Percentiles rank a stretch among this genome's conserved stretches.
These are phyloP conservation scores for Drosophila kambysellisi DNA, from an alignment of 2,888 invertebrate genomes.

Conservation along the genomic window DNA sequence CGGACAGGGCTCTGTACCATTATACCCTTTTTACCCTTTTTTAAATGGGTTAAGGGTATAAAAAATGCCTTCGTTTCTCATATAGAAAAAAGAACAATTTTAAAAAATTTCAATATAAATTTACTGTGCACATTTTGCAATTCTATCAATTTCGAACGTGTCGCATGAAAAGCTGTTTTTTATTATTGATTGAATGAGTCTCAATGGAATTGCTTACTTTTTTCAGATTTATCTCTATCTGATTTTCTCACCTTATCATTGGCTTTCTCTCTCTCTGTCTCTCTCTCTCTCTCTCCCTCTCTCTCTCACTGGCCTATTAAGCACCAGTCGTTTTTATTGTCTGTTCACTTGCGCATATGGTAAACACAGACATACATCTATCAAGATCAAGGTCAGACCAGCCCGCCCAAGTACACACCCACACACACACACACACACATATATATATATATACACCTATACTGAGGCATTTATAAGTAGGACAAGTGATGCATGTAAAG, in stretches of 20 bases:
- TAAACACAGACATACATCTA: conserved; percentile 17
- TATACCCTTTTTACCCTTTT: too few species aligned
- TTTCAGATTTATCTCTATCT: not conserved
- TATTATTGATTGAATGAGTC: conserved; percentile 4
- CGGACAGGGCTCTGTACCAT: too few species aligned
- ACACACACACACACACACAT: not conserved
- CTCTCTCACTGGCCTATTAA: conserved; percentile 4
- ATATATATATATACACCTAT: conserved; percentile 3
- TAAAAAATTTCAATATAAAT: not conserved
- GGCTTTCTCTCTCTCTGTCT: not conserved
- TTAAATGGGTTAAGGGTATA: not conserved
- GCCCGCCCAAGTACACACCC: not conserved
- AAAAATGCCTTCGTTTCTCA: not conserved
- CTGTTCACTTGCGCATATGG: not conserved
- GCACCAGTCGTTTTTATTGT: conserved; percentile 12
- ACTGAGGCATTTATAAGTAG: conserved; percentile 25
- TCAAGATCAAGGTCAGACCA: conserved; percentile 48
- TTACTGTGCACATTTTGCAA: not conserved
- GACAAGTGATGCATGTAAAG: conserved; percentile 47
- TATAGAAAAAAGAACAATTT: not conserved
- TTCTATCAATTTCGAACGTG: not conserved
- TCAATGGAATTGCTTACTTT: not conserved
- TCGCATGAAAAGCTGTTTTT: not conserved
- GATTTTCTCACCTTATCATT: not conserved
- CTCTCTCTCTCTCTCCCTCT: not conserved